These are phyloP conservation scores for Peromyscus polionotus DNA, from an alignment of 2,113 vertebrate genomes.

Conservation along the genomic window DNA sequence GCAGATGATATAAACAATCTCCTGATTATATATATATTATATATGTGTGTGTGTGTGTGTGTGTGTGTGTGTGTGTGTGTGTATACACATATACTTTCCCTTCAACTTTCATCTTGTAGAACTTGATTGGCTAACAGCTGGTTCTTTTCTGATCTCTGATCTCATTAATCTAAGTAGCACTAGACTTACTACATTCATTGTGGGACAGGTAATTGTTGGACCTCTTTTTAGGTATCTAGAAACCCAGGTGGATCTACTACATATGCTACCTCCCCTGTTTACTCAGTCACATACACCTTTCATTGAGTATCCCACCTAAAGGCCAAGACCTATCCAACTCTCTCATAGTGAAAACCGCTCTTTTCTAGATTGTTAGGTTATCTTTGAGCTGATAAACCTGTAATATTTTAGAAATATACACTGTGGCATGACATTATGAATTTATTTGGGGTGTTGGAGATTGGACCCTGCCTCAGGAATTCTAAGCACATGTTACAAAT, in stretches of 20 bases:
- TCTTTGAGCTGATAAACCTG: not conserved
- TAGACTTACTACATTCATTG: not conserved
- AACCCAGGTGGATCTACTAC: not conserved
- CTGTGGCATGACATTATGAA: not conserved
- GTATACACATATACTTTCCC: not conserved
- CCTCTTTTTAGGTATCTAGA: not conserved
- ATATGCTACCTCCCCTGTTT: not conserved
- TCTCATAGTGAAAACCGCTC: not conserved
- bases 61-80: not conserved
- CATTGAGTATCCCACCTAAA: not conserved
- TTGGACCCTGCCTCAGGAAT: not conserved
- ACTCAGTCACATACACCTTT: not conserved
- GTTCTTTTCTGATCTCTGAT: not conserved
- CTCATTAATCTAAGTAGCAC: not conserved
- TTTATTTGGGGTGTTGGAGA: not conserved
- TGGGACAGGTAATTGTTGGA: not conserved
- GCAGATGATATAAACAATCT: not conserved
- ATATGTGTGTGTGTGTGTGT: too few species aligned
- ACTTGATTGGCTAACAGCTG: not conserved
- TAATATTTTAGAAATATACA: slow-evolving; percentile 16
- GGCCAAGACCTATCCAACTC: not conserved
- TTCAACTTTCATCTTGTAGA: not conserved
- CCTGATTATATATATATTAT: too few species aligned
- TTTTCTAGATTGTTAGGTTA: not conserved
- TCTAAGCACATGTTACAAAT: not conserved